Evolutionary conservation across 2,888 invertebrate genomes (phyloP).

Genomic region (Ceramica pisi): DNA sequence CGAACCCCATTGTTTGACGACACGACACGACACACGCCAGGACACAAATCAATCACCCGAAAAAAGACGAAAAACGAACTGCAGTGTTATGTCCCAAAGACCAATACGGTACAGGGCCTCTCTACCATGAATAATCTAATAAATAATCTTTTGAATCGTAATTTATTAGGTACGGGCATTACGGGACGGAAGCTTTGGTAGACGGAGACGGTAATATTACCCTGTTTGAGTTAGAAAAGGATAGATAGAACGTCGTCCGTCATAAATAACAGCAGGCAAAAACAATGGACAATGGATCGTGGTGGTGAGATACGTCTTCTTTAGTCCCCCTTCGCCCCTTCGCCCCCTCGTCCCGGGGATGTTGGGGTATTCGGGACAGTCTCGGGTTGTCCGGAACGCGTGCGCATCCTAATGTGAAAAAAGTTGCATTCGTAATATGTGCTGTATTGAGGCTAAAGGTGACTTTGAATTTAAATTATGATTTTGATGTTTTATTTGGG

Average conservation of each 20-base stretch:
- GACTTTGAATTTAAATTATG: constrained; percentile 40
- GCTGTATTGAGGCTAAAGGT: constrained; percentile 32
- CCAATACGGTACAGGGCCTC: constrained; percentile 86
- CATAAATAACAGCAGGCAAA: constrained; percentile 90
- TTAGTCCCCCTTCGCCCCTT: constrained; percentile 76
- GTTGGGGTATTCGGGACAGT: constrained; percentile 67
- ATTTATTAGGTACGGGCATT: constrained; percentile 88
- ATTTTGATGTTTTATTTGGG: not conserved
- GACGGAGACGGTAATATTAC: constrained; percentile 71
- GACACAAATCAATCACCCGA: constrained; percentile 86
- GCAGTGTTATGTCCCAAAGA: constrained; percentile 82
- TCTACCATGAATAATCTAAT: constrained; percentile 89
- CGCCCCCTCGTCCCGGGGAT: constrained; percentile 56
- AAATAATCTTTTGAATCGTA: constrained; percentile 89
- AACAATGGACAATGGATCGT: constrained; percentile 91
- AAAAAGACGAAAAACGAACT: constrained; percentile 74
- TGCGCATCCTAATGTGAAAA: constrained; percentile 71
- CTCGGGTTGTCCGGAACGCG: constrained; percentile 68
- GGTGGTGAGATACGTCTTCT: constrained; percentile 90
- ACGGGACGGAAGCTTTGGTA: constrained; percentile 86
- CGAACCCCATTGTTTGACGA: constrained; percentile 62
- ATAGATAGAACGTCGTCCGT: constrained; percentile 82
- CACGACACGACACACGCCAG: constrained; percentile 64
- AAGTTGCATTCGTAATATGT: constrained; percentile 39
- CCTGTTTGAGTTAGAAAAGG: constrained; percentile 73